Base-by-base conservation (phyloP, 2,888 invertebrate genomes). In the Dryococelus australis region DNA sequence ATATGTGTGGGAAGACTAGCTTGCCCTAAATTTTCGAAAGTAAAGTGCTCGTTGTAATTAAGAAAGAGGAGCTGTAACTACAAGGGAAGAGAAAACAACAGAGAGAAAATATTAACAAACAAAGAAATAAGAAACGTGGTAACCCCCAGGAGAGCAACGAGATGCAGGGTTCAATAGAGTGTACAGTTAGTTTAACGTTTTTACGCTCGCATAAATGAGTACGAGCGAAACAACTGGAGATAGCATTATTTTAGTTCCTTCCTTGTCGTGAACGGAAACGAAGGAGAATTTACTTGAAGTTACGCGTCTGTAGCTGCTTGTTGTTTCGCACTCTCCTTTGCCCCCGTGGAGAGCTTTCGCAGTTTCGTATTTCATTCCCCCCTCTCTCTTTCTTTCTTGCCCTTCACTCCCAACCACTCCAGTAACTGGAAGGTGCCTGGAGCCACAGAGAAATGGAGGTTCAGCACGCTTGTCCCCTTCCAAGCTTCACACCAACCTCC, bases 401-500 rank as follows among this genome's bases (percentile, higher is more conserved):
- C n/a, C n/a, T n/a, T n/a, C n/a, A n/a, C n/a, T 6, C 65, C 65
- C n/a, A 9, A 8, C 0, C 10, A n/a, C 65, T 16, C 20, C 65
- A 65, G 20, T 65, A 1, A 12, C 20, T 51, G 12, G 13, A 12
- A n/a, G 65, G 65, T n/a, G 24, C 24, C 24, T 20, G n/a, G 65
- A 8, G 24, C 8, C 65, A 9, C 65, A 20, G 65, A 65, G 65
- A 65, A 65, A 65, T 65, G 65, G 20, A 65, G 65, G 65, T 65
- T 65, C 65, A 65, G 24, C 65, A 65, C 65, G 65, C 20, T 65
- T 65, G 65, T 65, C n/a, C 65, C 65, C 65, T 65, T 65, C 65
- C 16, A 10, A 24, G 24, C 8, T 2, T 13, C 47, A 47, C 47
- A 47, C 47, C 16, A 1, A 2, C 47, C 47, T 47, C 47, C 2